A percentile compares a stretch with the other conserved stretches of the same genome.
These are phyloP conservation scores for Melieria picta DNA, from an alignment of 2,888 invertebrate genomes.

Conservation along the genomic window DNA sequence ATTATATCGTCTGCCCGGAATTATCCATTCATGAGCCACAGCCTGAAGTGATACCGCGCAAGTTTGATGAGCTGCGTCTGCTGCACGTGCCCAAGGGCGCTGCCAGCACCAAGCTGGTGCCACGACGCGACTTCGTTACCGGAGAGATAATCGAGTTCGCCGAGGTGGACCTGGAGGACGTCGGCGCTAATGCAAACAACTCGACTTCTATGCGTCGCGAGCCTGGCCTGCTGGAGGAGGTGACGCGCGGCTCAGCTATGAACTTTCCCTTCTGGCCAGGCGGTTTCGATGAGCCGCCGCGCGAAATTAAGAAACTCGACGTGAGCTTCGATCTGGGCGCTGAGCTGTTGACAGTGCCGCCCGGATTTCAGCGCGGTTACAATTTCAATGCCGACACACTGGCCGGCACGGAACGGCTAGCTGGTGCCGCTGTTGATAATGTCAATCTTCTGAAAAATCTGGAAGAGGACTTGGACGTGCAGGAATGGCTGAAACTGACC, in stretches of 20 bases:
- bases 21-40: slow-evolving; percentile 62
- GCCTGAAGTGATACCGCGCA: slow-evolving; percentile 58
- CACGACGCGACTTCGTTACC: slow-evolving; percentile 75
- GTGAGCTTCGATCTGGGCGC: slow-evolving; percentile 64
- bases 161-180: slow-evolving; percentile 70
- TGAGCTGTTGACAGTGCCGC: slow-evolving; percentile 70
- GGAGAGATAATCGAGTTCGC: slow-evolving; percentile 79
- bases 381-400: slow-evolving; percentile 63
- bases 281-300: slow-evolving; percentile 73
- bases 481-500: slow-evolving; percentile 60
- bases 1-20: slow-evolving; percentile 61
- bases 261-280: slow-evolving; percentile 92
- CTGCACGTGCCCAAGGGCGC: slow-evolving; percentile 55
- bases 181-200: slow-evolving; percentile 75
- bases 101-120: slow-evolving; percentile 60
- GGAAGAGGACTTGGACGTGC: slow-evolving; percentile 59
- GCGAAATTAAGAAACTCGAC: slow-evolving; percentile 65
- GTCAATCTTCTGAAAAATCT: slow-evolving; percentile 60
- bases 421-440: slow-evolving; percentile 49
- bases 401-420: neutral
- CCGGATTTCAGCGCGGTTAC: slow-evolving; percentile 74
- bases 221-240: slow-evolving; percentile 77
- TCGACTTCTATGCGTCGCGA: slow-evolving; percentile 83
- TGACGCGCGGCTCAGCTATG: slow-evolving; percentile 77
- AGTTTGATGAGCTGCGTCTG: slow-evolving; percentile 55